Evolutionary conservation across 2,113 vertebrate species (phyloP).

Genomic region (Isichthys henryi): DNA sequence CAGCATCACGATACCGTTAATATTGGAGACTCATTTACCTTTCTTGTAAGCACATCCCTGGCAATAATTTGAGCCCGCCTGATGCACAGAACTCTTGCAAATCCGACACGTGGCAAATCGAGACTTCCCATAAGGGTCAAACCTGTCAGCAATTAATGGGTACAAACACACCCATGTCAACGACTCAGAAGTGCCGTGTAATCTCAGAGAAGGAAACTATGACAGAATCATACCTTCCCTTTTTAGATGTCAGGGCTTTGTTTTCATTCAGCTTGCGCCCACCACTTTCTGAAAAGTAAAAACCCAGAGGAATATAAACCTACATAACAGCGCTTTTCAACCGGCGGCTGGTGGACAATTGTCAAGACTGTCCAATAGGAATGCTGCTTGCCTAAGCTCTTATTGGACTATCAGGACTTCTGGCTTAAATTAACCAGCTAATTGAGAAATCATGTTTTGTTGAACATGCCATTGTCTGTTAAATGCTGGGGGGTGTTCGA

Average conservation of each 20-base stretch:
- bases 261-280: constrained; percentile 95
- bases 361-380: background rate
- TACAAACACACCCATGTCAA: background rate
- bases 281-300: constrained; percentile 71
- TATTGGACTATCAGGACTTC: background rate
- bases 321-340: background rate
- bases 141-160: constrained; percentile 54
- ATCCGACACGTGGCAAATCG: constrained; percentile 92
- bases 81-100: constrained; percentile 97
- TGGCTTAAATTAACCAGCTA: background rate
- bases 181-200: background rate
- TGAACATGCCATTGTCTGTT: background rate
- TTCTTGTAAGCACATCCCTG: constrained; percentile 98
- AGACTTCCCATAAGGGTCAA: constrained; percentile 92
- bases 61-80: constrained; percentile 93
- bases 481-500: background rate
- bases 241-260: constrained; percentile 91
- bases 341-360: background rate
- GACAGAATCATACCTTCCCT: constrained; percentile 70
- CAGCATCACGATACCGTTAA: background rate
- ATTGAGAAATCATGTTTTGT: background rate
- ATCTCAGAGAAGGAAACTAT: background rate
- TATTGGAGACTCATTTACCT: constrained; percentile 55
- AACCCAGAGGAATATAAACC: background rate
- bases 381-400: background rate